A percentile compares a stretch with the other conserved stretches of the same genome.
These are phyloP conservation scores for Paramormyrops kingsleyae DNA, from an alignment of 2,113 vertebrate species.

Conservation along the genomic window DNA sequence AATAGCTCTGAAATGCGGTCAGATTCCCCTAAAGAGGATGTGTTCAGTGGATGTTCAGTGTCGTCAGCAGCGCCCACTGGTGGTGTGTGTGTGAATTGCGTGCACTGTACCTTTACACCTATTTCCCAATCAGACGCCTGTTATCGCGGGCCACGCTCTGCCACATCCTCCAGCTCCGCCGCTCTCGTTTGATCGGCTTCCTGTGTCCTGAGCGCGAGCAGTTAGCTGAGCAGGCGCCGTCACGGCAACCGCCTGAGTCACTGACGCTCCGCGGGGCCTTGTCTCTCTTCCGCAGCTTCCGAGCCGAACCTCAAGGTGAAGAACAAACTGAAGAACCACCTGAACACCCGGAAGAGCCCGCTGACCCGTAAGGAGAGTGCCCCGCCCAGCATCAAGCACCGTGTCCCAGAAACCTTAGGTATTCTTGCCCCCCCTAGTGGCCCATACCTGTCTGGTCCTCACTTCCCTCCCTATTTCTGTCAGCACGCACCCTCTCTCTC, in stretches of 20 bases:
- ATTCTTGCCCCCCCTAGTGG: conserved; percentile 9
- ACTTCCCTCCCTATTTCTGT: neutral
- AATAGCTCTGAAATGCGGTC: neutral
- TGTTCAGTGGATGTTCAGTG: neutral
- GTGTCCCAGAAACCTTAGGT: conserved; percentile 77
- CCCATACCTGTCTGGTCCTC: neutral
- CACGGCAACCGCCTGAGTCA: neutral
- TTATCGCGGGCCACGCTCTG: neutral
- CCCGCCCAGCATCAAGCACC: conserved; percentile 73
- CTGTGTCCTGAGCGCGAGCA: neutral
- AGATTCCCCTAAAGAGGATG: neutral
- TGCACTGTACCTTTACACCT: neutral
- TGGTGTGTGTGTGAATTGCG: neutral
- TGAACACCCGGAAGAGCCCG: conserved; percentile 82
- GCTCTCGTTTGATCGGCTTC: neutral
- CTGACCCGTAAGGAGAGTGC: conserved; percentile 87
- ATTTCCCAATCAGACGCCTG: conserved; percentile 3
- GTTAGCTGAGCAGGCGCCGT: neutral
- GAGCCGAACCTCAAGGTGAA: conserved; percentile 90
- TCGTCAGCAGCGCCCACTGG: neutral
- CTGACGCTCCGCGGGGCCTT: too few relatives aligned
- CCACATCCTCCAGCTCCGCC: conserved; percentile 1
- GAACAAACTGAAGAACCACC: conserved; percentile 83
- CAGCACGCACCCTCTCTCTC: neutral
- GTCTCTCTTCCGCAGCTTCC: conserved; percentile 54